Evolutionary conservation across 2,888 invertebrate genomes (phyloP).

Genomic region (Tenthredo distinguenda): DNA sequence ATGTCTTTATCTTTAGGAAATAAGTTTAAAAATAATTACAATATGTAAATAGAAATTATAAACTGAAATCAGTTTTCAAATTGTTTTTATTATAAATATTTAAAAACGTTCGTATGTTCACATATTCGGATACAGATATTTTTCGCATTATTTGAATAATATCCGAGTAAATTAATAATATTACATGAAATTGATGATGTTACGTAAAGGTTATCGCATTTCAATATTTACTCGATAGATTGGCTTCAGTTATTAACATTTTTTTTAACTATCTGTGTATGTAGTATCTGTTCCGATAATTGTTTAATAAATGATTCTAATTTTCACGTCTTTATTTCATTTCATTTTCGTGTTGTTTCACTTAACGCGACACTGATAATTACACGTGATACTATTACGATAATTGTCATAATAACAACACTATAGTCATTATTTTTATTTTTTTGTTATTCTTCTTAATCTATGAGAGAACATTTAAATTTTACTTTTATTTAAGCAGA

Average conservation of each 20-base stretch:
- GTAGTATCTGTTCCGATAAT: background rate
- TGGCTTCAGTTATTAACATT: background rate
- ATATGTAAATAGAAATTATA: background rate
- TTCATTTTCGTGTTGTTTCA: background rate
- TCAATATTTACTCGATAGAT: background rate
- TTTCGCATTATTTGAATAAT: slow-evolving; percentile 59
- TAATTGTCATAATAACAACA: slow-evolving; percentile 7
- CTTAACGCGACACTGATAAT: background rate
- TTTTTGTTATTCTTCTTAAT: background rate
- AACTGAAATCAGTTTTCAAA: slow-evolving; percentile 60
- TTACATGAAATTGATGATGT: background rate
- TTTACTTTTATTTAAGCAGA: slow-evolving; percentile 19
- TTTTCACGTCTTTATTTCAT: slow-evolving; percentile 9
- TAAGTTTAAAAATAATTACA: background rate
- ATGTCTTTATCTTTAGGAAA: background rate
- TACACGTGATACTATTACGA: slow-evolving; percentile 6
- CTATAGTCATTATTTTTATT: background rate
- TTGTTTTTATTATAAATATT: slow-evolving; percentile 75
- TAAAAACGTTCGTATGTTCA: slow-evolving; percentile 70
- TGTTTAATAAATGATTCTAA: background rate
- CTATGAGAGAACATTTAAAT: slow-evolving; percentile 25
- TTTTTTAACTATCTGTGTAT: background rate
- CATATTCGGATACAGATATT: slow-evolving; percentile 61
- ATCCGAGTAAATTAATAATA: slow-evolving; percentile 59
- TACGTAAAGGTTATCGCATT: background rate